Evolutionary conservation across 1,140 invertebrate species (phyloP), one percentile per base, ranked within the genome.

Genomic region (Dolichoris vasculosae): DNA sequence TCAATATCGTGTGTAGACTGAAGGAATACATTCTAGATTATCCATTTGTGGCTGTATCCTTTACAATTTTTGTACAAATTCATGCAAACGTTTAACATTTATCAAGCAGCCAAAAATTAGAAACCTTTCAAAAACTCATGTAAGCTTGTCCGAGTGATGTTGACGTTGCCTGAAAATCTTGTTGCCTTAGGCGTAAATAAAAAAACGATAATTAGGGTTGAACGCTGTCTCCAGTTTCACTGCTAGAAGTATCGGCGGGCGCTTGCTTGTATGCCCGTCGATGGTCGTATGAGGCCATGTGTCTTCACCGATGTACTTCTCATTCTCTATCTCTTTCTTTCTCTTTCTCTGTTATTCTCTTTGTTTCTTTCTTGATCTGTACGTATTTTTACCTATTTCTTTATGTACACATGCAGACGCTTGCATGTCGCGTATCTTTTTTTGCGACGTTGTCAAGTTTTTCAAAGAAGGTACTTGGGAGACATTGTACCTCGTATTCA

Each of bases 391-490:
- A 55, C 51, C 11, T 55, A 11, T 20, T 55, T 20, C 51, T 20
- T 17, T 26, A 26, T 17, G 17, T 35, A 32, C 11, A 26, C 30
- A 7, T 76, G 3, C n/a, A n/a, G 35, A 55, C n/a, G 32, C n/a
- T n/a, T 77, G n/a, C 17, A 55, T 17, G 17, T 20, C 51, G 48
- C 15, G 32, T n/a, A n/a, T n/a, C 51, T 3, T 80, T 17, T 30
- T n/a, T 64, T 17, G 82, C 51, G 46, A 55, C 40, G 71, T 64
- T 76, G 82, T 76, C 71, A 76, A 48, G 38, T 83, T 76, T 63
- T 64, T 76, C 55, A 26, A 59, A 38, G 48, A n/a, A 48, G 2
- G 0, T 15, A 30, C 15, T 0, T 1, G 0, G 0, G 2, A 17
- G 30, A 13, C 8, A 15, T 17, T 3, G 11, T 3, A 26, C 23